Base-by-base conservation (phyloP, 92 coral and sea anemone species). In the Virgularia gustaviana region DNA sequence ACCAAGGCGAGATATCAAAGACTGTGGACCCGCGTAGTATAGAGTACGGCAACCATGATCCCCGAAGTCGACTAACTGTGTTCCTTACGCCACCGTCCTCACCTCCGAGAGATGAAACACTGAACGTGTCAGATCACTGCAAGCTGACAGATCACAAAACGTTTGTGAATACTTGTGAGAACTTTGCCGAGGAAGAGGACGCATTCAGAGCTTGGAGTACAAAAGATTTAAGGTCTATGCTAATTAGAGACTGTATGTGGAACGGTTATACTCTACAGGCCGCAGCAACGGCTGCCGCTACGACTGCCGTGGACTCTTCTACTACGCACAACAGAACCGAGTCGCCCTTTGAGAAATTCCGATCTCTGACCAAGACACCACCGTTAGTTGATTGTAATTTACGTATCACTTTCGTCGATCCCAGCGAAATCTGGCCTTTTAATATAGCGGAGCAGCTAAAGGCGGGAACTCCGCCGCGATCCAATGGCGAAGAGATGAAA, bases 221-320 rank as follows among this genome's bases (percentile, higher is more conserved):
- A 51, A 68, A 68, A 54, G 94, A 94, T 78, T 86, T 94, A 54
- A 89, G 87, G 57, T 91, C 88, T 76, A 94, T 94, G 78, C 84
- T 94, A 43, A 94, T 94, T 39, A 94, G 88, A 70, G 99, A 94
- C 76, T 94, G 99, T 72, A 94, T 94, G 99, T 94, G 99, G 99
- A 94, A 90, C 57, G 99, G 99, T n/a, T 86, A 83, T 32, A 88
- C 85, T 6, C 88, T 85, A 67, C 92, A 85, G 43, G 86, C 71
- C 24, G 33, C 58, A 11, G n/a, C n/a, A n/a, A 45, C 23, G 11
- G 36, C 74, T 19, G 85, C 78, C 52, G 79, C 49, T 20, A 78
- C 73, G 71, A 42, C 64, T 27, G 70, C 61, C 12, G 54, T 36
- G 51, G 83, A 81, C 67, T 57, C 63, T 42, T 44, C 72, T 39